Percentiles rank a stretch among this genome's conserved stretches.
Conservation (phyloP, 1,140 invertebrate species). For the Lordiphosa stackelbergi region DNA sequence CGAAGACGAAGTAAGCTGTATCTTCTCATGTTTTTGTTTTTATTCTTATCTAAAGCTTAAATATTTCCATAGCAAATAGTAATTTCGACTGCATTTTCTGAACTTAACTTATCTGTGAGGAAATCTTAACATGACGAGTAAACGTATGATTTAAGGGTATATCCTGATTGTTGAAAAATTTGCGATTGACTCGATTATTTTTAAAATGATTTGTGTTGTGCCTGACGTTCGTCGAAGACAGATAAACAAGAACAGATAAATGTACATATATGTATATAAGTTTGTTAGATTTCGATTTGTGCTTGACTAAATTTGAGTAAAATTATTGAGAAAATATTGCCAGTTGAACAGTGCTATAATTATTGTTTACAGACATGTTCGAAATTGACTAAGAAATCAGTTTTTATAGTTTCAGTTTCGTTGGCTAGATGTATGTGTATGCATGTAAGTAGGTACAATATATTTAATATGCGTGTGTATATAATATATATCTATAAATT, state of each 20-base stretch:
- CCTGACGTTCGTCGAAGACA: background rate
- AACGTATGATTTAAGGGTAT: too few relatives aligned
- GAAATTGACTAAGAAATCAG: too few relatives aligned
- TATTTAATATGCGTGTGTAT: constrained; percentile 16
- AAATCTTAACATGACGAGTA: too few relatives aligned
- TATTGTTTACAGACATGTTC: background rate
- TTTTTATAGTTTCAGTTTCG: too few relatives aligned
- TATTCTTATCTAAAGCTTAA: too few relatives aligned
- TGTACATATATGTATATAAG: background rate
- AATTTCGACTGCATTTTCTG: too few relatives aligned
- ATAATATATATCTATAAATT: constrained; percentile 22
- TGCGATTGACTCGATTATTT: background rate
- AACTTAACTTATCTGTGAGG: too few relatives aligned
- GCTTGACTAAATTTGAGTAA: background rate
- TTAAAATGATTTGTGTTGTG: background rate
- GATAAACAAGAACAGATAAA: background rate
- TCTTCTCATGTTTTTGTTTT: too few relatives aligned
- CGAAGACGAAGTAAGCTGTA: too few relatives aligned
- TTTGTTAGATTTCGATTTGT: background rate
- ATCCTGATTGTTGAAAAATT: background rate
- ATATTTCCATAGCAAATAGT: too few relatives aligned
- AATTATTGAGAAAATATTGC: background rate
- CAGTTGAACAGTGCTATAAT: background rate
- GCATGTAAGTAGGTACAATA: too few relatives aligned
- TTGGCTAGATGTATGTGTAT: too few relatives aligned